Conservation (phyloP, 2,113 vertebrate species). For the Nettapus auritus region DNA sequence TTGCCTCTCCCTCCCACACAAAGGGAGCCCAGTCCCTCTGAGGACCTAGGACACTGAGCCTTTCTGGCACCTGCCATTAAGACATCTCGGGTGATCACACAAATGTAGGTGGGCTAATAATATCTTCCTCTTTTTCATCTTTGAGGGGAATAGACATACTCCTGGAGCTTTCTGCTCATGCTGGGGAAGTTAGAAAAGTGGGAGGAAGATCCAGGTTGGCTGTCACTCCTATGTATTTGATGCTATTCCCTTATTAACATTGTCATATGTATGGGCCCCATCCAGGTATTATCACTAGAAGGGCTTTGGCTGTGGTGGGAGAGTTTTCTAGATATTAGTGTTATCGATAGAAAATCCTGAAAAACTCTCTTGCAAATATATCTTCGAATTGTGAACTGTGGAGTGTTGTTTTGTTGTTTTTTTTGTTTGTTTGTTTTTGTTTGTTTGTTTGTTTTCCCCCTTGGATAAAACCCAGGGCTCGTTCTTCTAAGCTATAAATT, state of each 20-base stretch:
- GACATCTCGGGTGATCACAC: background rate
- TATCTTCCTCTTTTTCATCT: background rate
- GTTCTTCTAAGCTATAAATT: conserved; percentile 21
- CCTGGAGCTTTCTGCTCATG: background rate
- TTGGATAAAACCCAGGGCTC: conserved; percentile 1
- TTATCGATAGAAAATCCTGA: background rate
- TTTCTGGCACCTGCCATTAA: background rate
- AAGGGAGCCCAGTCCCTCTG: background rate
- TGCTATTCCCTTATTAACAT: background rate
- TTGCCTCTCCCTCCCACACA: background rate
- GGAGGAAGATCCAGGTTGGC: background rate
- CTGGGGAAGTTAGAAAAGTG: background rate
- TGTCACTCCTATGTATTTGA: background rate
- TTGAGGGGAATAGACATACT: background rate
- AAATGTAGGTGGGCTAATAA: background rate
- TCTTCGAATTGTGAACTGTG: background rate
- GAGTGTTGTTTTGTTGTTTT: background rate
- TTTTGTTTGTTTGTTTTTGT: background rate
- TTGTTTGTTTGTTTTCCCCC: background rate
- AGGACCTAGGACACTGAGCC: background rate
- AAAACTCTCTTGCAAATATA: background rate
- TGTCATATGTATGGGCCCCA: background rate
- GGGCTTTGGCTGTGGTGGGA: background rate
- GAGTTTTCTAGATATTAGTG: background rate
- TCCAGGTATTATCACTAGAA: background rate